Conservation (phyloP, 2,113 vertebrate species). For the Odobenus rosmarus region DNA sequence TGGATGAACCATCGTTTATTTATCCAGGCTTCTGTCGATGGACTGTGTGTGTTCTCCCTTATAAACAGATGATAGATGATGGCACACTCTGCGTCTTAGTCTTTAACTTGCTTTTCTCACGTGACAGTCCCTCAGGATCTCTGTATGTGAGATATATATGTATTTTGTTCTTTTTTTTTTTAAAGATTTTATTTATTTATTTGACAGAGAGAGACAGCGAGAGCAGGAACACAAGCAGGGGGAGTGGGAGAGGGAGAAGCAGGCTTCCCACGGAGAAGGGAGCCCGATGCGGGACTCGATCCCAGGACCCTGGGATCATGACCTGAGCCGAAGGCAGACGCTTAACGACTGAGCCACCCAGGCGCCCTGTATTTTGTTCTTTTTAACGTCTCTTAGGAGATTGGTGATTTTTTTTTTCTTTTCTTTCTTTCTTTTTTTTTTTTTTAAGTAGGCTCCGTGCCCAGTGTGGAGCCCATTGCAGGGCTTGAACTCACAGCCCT, state of each 20-base stretch:
- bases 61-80: accelerated
- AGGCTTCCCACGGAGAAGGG: too few relatives aligned
- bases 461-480: background rate
- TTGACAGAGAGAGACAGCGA: too few relatives aligned
- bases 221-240: too few relatives aligned
- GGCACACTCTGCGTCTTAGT: accelerated
- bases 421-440: background rate
- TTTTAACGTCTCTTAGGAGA: background rate
- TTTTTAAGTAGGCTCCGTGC: background rate
- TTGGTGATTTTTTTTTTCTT: background rate
- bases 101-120: background rate
- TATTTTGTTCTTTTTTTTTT: background rate
- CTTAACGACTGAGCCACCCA: too few relatives aligned
- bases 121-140: background rate
- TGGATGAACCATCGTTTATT: accelerated
- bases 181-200: too few relatives aligned
- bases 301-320: too few relatives aligned
- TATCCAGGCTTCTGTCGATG: background rate
- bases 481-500: background rate
- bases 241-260: too few relatives aligned
- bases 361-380: background rate
- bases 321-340: too few relatives aligned
- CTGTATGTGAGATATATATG: background rate
- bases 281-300: too few relatives aligned
- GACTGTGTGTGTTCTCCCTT: too few relatives aligned